Evolutionary conservation across 1,140 invertebrate genomes (phyloP).

Genomic region (Anoplolepis gracilipes): DNA sequence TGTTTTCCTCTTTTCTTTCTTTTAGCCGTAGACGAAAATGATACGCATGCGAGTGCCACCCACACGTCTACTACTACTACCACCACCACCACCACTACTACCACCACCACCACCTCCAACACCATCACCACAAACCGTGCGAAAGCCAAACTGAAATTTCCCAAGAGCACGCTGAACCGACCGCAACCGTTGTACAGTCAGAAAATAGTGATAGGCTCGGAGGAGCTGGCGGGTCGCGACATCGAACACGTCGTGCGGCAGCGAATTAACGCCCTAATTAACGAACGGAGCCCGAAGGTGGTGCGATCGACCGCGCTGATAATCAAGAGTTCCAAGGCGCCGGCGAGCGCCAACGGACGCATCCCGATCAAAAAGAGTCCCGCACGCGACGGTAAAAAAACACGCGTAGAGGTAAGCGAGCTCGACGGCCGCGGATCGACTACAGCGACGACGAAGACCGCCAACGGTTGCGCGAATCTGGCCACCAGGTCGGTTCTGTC

Average conservation of each 20-base stretch:
- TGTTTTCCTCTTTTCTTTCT: constrained; percentile 84
- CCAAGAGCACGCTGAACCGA: constrained; percentile 83
- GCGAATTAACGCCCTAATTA: constrained; percentile 79
- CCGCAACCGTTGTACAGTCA: constrained; percentile 84
- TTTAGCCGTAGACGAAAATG: constrained; percentile 86
- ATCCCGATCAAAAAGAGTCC: not conserved
- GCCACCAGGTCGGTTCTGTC: constrained; percentile 14
- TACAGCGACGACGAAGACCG: constrained; percentile 38
- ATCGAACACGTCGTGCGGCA: constrained; percentile 82
- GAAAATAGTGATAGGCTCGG: constrained; percentile 84
- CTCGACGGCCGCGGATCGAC: constrained; percentile 39
- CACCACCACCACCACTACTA: constrained; percentile 72
- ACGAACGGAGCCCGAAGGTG: constrained; percentile 82
- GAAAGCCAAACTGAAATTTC: constrained; percentile 83
- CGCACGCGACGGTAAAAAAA: constrained; percentile 60
- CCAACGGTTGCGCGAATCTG: constrained; percentile 57
- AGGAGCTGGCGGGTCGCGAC: constrained; percentile 82
- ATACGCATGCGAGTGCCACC: constrained; percentile 85
- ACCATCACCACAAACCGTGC: constrained; percentile 80
- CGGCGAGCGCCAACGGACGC: constrained; percentile 54
- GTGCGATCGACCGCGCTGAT: constrained; percentile 84
- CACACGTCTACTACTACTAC: constrained; percentile 73
- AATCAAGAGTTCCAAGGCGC: constrained; percentile 82
- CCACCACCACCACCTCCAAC: constrained; percentile 76
- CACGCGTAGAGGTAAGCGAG: constrained; percentile 68